Percentiles rank a stretch among this genome's conserved stretches.
These are phyloP conservation scores for Scylla paramamosain DNA, from an alignment of 1,140 invertebrate species.

Conservation along the genomic window DNA sequence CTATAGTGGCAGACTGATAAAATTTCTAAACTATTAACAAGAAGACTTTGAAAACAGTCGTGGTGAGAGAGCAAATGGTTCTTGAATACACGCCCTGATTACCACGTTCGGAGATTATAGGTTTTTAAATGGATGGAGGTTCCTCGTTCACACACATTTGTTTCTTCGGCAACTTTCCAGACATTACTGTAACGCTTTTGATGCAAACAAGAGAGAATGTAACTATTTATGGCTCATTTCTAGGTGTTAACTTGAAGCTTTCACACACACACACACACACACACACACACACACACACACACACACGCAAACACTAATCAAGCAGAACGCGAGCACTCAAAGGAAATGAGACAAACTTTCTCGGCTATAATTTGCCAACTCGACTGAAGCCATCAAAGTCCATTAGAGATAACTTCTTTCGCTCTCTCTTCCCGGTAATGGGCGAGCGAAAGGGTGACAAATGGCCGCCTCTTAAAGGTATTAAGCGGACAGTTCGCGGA, in stretches of 20 bases:
- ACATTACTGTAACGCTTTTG: too few relatives aligned
- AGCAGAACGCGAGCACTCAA: not conserved
- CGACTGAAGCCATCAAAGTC: not conserved
- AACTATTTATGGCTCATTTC: not conserved
- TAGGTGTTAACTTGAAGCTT: too few relatives aligned
- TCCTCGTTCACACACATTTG: too few relatives aligned
- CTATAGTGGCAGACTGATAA: too few relatives aligned
- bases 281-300: not conserved
- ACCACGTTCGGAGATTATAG: too few relatives aligned
- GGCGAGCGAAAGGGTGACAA: not conserved
- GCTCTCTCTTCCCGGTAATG: not conserved
- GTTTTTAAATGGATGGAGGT: too few relatives aligned
- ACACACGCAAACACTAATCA: not conserved
- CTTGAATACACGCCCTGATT: too few relatives aligned
- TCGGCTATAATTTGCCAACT: not conserved
- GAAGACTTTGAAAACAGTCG: too few relatives aligned
- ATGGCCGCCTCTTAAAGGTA: not conserved
- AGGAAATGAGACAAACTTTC: not conserved
- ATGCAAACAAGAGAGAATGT: not conserved
- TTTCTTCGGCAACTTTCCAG: too few relatives aligned
- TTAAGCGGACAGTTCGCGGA: not conserved
- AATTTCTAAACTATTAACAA: too few relatives aligned
- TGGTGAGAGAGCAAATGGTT: too few relatives aligned
- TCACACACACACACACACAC: constrained; percentile 17
- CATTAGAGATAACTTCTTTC: not conserved